Evolutionary conservation across 2,797 vertebrate species (phyloP).

Genomic region (Neomorphus geoffroyi): DNA sequence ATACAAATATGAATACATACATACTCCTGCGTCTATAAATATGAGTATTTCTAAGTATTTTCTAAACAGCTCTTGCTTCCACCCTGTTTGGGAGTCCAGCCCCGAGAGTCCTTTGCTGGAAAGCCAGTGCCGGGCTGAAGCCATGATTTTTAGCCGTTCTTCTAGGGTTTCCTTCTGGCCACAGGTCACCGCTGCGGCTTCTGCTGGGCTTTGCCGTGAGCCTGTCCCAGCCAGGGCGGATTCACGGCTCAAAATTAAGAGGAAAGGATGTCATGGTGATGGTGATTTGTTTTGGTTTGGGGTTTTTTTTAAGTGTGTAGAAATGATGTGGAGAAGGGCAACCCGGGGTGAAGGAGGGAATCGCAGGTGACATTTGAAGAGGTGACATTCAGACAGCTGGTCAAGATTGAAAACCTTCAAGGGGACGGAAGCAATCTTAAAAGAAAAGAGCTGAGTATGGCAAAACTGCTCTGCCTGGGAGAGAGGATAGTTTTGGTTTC

Average conservation of each 20-base stretch:
- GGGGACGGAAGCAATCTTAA: neutral
- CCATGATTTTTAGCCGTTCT: neutral
- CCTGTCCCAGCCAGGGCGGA: neutral
- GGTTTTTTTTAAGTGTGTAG: neutral
- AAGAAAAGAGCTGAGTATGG: neutral
- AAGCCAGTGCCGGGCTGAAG: accelerated
- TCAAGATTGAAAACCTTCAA: neutral
- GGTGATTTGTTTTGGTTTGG: neutral
- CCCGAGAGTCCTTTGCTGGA: neutral
- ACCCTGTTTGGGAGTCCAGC: neutral
- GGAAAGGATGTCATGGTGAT: accelerated
- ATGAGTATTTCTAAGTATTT: neutral
- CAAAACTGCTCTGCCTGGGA: neutral
- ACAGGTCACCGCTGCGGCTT: accelerated
- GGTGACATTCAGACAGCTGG: neutral
- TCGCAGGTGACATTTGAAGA: neutral
- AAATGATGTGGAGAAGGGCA: neutral
- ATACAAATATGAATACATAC: too few relatives aligned
- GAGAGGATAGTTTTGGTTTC: neutral
- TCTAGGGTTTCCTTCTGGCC: neutral
- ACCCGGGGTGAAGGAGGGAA: neutral
- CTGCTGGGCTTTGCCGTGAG: neutral
- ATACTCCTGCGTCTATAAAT: neutral
- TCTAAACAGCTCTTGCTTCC: neutral
- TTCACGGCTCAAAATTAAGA: neutral